Base-by-base conservation (phyloP, 2,888 invertebrate species). In the Polydrusus tereticollis region DNA sequence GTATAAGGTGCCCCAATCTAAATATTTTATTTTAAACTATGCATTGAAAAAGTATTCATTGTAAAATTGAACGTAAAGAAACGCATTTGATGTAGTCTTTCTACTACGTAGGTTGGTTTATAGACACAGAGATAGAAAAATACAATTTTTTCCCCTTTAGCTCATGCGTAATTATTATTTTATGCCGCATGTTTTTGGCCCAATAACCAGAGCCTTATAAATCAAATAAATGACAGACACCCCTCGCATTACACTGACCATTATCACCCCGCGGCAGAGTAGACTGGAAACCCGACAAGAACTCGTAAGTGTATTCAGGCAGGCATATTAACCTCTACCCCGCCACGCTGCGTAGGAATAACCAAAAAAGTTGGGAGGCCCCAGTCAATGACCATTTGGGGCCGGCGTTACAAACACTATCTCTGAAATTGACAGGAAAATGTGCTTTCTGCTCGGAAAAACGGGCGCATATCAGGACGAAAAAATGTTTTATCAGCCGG, bases 381-480 rank as follows among this genome's bases (percentile, higher is more conserved):
- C 45, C 26, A 45, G 47, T 62, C 62, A 26, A 66, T 58, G 66
- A 36, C 41, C 67, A n/a, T 59, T 68, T 59, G 47, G 45, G 50
- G 50, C 36, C 50, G 50, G 47, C 38, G 67, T 68, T 59, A 57
- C 58, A 59, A 60, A 68, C 59, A 55, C 59, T 78, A 78, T 80
- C 79, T 75, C 74, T 76, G 72, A 77, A 79, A 79, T 79, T 79
- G 80, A 78, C 78, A 76, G 78, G 77, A 78, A 78, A 80, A 78
- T 77, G 78, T 76, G 68, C 74, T 73, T 74, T 73, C 62, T 20
- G 57, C 20, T 18, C 23, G 33, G 43, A 18, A 58, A 45, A 66
- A 43, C 23, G 45, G 47, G 45, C 7, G 47, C 62, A 47, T 33
- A 47, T 47, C 33, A 20, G 45, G 45, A 62, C 43, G 33, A 16